phyloP scores from a whole-genome alignment of 2,888 invertebrate species.

The Catocala fraxini region DNA sequence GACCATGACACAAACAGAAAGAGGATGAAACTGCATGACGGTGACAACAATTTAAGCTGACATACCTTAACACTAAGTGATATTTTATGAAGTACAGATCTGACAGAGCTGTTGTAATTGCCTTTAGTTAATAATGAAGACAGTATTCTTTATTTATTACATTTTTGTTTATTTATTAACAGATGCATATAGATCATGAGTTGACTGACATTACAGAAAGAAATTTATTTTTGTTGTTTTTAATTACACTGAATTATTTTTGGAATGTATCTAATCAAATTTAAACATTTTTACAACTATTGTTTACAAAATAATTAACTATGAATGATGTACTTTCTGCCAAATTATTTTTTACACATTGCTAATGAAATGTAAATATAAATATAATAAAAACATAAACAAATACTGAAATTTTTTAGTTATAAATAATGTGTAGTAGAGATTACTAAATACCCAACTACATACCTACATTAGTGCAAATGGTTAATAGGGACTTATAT shows the following conservation, averaged over 20 bases:
- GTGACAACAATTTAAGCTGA: conserved; percentile 37
- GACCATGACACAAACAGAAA: conserved; percentile 67
- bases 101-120: conserved; percentile 42
- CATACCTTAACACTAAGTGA: conserved; percentile 14
- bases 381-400: too few relatives aligned
- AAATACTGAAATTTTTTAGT: conserved; percentile 4
- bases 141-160: conserved; percentile 27
- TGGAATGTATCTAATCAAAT: neutral
- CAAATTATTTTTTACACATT: conserved; percentile 5
- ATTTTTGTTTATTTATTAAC: conserved; percentile 18
- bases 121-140: conserved; percentile 25
- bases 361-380: conserved; percentile 7
- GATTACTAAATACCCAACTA: conserved; percentile 14
- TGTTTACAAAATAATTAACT: neutral
- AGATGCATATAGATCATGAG: neutral
- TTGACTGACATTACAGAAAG: conserved; percentile 32
- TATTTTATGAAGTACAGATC: conserved; percentile 43
- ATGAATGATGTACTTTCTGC: conserved; percentile 6
- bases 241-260: conserved; percentile 8
- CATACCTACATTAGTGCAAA: conserved; percentile 13
- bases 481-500: too few relatives aligned
- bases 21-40: conserved; percentile 63
- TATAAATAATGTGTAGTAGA: conserved; percentile 16
- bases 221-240: conserved; percentile 6
- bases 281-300: neutral